Percentiles rank a stretch among this genome's conserved stretches.
Conservation (phyloP, 2,113 vertebrate genomes). For the Grammomys dolichurus region DNA sequence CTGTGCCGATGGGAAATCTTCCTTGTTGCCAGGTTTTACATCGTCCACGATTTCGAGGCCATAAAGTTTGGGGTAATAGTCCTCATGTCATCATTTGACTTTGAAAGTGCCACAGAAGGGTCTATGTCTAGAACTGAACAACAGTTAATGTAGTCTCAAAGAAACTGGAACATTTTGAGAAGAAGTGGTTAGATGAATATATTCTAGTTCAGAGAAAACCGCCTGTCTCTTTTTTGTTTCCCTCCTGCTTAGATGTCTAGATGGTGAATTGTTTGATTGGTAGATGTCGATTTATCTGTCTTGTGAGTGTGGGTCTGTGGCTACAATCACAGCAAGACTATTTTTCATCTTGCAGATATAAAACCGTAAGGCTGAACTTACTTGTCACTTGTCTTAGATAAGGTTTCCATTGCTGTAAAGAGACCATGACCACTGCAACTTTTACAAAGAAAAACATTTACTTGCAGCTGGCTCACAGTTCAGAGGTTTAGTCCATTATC, state of each 20-base stretch:
- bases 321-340: not conserved
- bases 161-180: not conserved
- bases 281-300: not conserved
- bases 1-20: not conserved
- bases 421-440: not conserved
- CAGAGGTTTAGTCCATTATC: not conserved
- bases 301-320: not conserved
- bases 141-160: not conserved
- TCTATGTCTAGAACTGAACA: not conserved
- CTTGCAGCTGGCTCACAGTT: not conserved
- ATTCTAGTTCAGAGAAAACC: not conserved
- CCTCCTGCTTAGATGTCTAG: not conserved
- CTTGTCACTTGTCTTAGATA: not conserved
- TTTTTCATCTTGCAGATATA: slow-evolving; percentile 5
- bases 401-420: not conserved
- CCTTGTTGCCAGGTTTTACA: not conserved
- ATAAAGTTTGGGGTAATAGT: not conserved
- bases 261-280: not conserved
- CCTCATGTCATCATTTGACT: not conserved
- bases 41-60: not conserved
- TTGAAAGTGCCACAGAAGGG: not conserved
- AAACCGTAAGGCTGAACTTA: slow-evolving; percentile 9
- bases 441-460: not conserved
- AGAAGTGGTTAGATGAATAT: not conserved
- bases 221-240: not conserved